Evolutionary conservation across 2,113 vertebrate genomes (phyloP), one percentile per base, ranked within the genome.

Genomic region (Neolamprologus longior): DNA sequence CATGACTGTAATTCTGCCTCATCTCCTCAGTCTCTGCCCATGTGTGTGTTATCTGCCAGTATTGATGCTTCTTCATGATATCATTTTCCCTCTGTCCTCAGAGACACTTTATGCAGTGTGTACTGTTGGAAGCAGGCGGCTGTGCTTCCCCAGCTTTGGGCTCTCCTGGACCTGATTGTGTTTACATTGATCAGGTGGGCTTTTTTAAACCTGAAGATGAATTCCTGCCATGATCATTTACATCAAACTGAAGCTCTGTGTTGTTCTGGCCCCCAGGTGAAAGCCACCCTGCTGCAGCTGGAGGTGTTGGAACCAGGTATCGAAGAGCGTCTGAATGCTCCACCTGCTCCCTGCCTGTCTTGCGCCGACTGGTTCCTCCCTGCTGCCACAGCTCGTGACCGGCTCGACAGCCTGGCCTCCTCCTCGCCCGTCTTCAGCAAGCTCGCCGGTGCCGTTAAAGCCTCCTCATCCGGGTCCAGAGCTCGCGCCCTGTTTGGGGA

Each of bases 351-450:
- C 40, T 95, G 96, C 78, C 90, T 99, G 21, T 97, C 97, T 54
- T 98, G 98, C 40, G 97, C 98, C 2, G 99, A 99, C 95, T 98
- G 97, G 97, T 98, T 99, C 93, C 95, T 99, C 10, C 94, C 94
- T 0, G 90, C 92, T 1, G 47, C 91, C 52, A 66, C 88, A 21
- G 96, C 76, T 9, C 96, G 85, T 19, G 97, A 98, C 81, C 97
- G 96, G 13, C 92, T 94, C 8, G 97, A 98, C 13, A 92, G 88
- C 89, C 90, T 96, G 53, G 91, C 93, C 7, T 91, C 94, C 1
- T 94, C 95, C 50, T 98, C 97, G 0, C 97, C 97, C 1, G 81
- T 97, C 50, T 91, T 98, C 11, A 97, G 95, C 71, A 97, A 96
- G 86, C 94, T 98, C 0, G 97, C 97, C 1, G 93, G 87, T 9